A percentile compares a stretch with the other conserved stretches of the same genome.
These are phyloP conservation scores for Apis laboriosa DNA, from an alignment of 1,140 invertebrate species.

Conservation along the genomic window DNA sequence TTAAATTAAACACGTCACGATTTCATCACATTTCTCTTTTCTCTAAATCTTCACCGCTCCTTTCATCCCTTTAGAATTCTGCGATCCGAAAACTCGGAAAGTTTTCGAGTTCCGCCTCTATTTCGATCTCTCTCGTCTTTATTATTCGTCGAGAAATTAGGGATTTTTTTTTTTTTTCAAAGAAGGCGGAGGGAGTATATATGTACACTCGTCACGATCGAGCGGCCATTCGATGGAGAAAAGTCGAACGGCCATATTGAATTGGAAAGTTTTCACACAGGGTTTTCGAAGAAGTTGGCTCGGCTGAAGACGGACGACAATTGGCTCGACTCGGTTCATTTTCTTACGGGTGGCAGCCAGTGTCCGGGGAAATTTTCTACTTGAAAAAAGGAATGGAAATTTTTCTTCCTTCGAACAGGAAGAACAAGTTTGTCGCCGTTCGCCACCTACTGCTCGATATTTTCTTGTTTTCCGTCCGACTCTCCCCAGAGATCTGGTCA, in stretches of 20 bases:
- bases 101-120: neutral
- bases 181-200: neutral
- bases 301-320: constrained; percentile 20
- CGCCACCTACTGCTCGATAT: neutral
- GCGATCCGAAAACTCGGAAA: neutral
- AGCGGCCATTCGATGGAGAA: constrained; percentile 6
- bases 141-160: constrained; percentile 39
- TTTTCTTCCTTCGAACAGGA: neutral
- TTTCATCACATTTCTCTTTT: no score
- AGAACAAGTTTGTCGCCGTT: constrained; percentile 19
- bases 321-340: constrained; percentile 46
- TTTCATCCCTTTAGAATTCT: neutral
- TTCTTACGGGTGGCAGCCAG: constrained; percentile 26
- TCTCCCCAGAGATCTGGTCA: neutral
- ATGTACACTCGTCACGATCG: constrained; percentile 15
- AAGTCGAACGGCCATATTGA: constrained; percentile 37
- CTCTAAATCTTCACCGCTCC: no score
- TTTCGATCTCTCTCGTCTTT: neutral
- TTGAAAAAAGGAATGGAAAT: constrained; percentile 35
- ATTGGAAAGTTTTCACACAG: constrained; percentile 46
- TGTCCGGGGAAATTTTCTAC: constrained; percentile 28
- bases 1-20: no score
- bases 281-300: constrained; percentile 21
- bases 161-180: neutral
- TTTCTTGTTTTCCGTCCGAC: neutral